Evolutionary conservation across 2,797 vertebrate genomes (phyloP), one percentile per base, ranked within the genome.

Genomic region (Sylvilagus floridanus): DNA sequence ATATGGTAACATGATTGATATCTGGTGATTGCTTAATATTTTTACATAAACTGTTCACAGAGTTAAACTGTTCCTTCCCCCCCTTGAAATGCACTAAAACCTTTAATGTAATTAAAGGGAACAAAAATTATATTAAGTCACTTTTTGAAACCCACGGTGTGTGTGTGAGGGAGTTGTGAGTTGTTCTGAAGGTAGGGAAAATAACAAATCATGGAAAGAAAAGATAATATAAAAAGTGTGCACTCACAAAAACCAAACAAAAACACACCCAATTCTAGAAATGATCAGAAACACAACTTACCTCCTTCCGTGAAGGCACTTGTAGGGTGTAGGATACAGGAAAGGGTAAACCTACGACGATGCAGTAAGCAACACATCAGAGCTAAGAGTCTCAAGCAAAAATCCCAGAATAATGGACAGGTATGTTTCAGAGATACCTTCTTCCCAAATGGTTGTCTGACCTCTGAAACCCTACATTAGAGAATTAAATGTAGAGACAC

Each of bases 271-370:
- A 37, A 4, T 52, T 76, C 71, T 9, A 94, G 47, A 94, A 94
- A 91, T 89, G 94, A 97, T 65, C 68, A 83, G 72, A 96, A 97
- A 91, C 77, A 78, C 11, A 95, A 84, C 97, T 98, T 98, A 98
- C 98, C 97, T 98, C 96, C 62, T 93, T 90, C 76, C 68, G 69
- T 94, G 62, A 90, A 96, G 81, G 91, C 72, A 78, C 63, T 84
- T 91, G 77, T 54, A 75, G 90, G 87, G 85, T 72, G 66, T 86
- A 7, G 52, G 77, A 47, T 2, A 71, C 75, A 14, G 68, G 24
- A 47, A 89, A 24, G 60, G 69, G 28, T 71, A 87, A 94, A 96
- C 78, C 73, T 9, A 1, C 93, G 63, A 35, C 93, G 90, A 94
- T 42, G 57, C 76, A 96, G 95, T 13, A 16, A 84, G 91, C 97